A percentile compares a stretch with the other conserved stretches of the same genome.
Conservation (phyloP, 23 tunicate genomes). For the Halocynthia aurantium region DNA sequence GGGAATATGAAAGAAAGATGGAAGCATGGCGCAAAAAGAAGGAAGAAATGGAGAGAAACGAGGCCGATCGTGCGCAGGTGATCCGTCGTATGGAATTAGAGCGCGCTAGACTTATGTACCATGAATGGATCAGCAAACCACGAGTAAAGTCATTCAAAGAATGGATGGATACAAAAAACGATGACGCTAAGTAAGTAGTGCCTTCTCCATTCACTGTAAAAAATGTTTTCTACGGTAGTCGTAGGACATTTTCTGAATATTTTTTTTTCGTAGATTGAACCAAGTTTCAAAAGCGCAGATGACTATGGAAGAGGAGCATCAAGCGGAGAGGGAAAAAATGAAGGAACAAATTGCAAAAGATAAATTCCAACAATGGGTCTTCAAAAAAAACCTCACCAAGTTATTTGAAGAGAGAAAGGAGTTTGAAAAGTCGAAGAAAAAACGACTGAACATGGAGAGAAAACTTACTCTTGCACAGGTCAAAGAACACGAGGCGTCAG, state of each 20-base stretch:
- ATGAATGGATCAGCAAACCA: slow-evolving; percentile 40
- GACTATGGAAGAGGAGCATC: slow-evolving; percentile 13
- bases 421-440: slow-evolving; percentile 33
- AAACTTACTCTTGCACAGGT: neutral
- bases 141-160: slow-evolving; percentile 67
- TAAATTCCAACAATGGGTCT: slow-evolving; percentile 43
- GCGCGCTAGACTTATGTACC: slow-evolving; percentile 23
- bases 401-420: slow-evolving; percentile 37
- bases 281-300: slow-evolving; percentile 40
- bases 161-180: slow-evolving; percentile 58
- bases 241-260: neutral
- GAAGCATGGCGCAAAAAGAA: slow-evolving; percentile 50
- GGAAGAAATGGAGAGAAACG: slow-evolving; percentile 34
- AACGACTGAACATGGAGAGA: slow-evolving; percentile 32
- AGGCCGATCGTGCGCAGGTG: slow-evolving; percentile 19
- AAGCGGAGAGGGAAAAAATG: slow-evolving; percentile 26
- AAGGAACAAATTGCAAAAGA: slow-evolving; percentile 35
- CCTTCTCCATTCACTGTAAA: neutral
- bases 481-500: too few species aligned
- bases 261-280: slow-evolving; percentile 36
- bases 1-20: slow-evolving; percentile 31
- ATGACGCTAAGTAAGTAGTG: slow-evolving; percentile 34
- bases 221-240: neutral
- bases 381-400: slow-evolving; percentile 24
- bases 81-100: slow-evolving; percentile 13